phyloP scores from a whole-genome alignment of 2,113 vertebrate genomes.

The Mormyrus iriodes region DNA sequence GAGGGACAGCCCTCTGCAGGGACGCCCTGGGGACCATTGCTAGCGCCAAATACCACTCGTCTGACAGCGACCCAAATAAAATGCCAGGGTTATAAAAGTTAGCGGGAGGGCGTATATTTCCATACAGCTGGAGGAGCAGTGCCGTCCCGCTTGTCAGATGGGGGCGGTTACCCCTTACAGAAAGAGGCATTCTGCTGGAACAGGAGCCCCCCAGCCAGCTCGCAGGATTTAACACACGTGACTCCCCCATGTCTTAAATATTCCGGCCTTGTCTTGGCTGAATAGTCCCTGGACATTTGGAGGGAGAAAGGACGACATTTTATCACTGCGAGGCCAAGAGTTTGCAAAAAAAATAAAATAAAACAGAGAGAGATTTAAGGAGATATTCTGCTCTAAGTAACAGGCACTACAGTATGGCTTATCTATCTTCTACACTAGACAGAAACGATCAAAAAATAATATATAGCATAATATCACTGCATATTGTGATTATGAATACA shows the following conservation, averaged over 20 bases:
- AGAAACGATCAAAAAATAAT: background rate
- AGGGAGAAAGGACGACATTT: constrained; percentile 9
- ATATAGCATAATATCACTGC: background rate
- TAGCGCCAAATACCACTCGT: background rate
- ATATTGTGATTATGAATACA: background rate
- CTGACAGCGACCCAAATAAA: background rate
- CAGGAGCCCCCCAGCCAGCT: background rate
- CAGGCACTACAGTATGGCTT: background rate
- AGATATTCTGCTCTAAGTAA: background rate
- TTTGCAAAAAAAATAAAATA: background rate
- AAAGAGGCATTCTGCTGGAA: background rate
- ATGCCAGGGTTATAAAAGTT: background rate
- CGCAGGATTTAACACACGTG: background rate
- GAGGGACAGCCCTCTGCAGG: background rate
- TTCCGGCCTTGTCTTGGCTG: background rate
- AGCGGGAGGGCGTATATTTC: background rate
- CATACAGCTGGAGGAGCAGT: background rate
- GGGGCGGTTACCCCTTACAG: background rate
- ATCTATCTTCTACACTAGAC: background rate
- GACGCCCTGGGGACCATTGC: background rate
- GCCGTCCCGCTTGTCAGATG: background rate
- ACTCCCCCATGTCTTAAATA: background rate
- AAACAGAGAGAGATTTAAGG: background rate
- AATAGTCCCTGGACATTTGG: background rate
- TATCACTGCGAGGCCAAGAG: background rate